phyloP scores from a whole-genome alignment of 2,113 vertebrate species.

The Aramus guarauna region DNA sequence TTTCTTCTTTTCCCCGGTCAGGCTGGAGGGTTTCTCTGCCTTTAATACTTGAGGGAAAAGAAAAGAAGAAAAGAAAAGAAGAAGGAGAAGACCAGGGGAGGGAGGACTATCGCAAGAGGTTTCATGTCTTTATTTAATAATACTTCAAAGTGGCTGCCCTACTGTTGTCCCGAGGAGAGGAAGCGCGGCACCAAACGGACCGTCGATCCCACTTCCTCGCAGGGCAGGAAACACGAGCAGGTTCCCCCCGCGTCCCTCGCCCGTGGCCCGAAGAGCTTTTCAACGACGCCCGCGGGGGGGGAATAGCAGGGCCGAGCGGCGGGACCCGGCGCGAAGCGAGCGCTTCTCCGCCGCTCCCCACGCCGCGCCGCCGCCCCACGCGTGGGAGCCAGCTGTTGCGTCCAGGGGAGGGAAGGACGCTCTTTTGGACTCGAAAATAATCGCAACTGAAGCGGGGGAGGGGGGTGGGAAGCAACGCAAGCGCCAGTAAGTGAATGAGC shows the following conservation, averaged over 20 bases:
- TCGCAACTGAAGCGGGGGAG: not conserved
- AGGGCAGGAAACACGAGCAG: not conserved
- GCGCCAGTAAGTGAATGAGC: not conserved
- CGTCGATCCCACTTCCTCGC: not conserved
- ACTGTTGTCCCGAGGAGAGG: not conserved
- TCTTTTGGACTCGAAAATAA: not conserved
- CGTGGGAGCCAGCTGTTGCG: not conserved
- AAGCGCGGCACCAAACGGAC: not conserved
- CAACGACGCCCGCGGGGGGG: not conserved
- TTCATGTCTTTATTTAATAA: constrained; percentile 29
- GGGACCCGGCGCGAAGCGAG: no score
- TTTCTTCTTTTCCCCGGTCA: no score
- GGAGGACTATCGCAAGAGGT: not conserved
- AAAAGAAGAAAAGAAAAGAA: not conserved
- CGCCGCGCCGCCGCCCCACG: not conserved
- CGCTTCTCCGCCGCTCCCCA: not conserved
- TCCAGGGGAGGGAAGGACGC: not conserved
- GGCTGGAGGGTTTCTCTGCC: not conserved
- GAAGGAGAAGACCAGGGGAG: not conserved
- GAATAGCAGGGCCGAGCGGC: not conserved
- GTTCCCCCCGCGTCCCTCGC: not conserved
- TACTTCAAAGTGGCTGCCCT: not conserved
- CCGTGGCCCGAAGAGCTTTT: not conserved
- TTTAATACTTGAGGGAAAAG: not conserved
- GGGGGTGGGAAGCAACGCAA: not conserved